phyloP scores from a whole-genome alignment of 2,888 invertebrate genomes.

The Philonicus albiceps region DNA sequence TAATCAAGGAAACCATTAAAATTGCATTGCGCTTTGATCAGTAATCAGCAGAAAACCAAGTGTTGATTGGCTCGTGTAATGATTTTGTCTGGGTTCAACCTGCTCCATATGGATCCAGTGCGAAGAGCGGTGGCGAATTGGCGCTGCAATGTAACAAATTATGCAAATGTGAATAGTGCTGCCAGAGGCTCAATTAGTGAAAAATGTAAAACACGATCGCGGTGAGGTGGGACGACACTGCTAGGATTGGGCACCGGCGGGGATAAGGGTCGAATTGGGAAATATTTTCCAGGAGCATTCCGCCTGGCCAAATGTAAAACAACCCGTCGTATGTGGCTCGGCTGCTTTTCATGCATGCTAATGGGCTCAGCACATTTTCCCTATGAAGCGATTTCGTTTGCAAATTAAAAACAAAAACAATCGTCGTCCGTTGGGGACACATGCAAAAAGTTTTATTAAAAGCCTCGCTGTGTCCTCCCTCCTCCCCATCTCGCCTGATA shows the following conservation, averaged over 20 bases:
- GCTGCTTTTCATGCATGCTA: constrained; percentile 24
- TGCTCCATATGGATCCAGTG: neutral
- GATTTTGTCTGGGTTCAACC: neutral
- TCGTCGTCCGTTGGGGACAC: constrained; percentile 17
- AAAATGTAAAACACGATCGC: constrained; percentile 27
- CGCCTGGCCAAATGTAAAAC: neutral
- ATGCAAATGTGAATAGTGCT: constrained; percentile 28
- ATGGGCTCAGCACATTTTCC: constrained; percentile 36
- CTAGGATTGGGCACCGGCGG: neutral
- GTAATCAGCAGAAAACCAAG: constrained; percentile 30
- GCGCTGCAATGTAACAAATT: constrained; percentile 18
- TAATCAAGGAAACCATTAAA: constrained; percentile 29
- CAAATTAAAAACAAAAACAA: constrained; percentile 37
- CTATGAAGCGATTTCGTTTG: constrained; percentile 20
- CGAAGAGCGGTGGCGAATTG: neutral
- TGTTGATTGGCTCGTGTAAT: constrained; percentile 35
- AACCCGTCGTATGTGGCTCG: neutral
- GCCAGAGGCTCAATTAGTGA: constrained; percentile 23
- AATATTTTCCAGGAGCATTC: neutral
- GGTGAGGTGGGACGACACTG: neutral
- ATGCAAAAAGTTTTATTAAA: constrained; percentile 36
- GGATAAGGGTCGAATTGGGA: neutral
- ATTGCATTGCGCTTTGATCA: constrained; percentile 25
- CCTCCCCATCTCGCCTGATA: too few relatives aligned
- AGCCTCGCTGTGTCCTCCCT: neutral